Evolutionary conservation across 1,140 invertebrate species (phyloP).

Genomic region (Drosophila ananassae): DNA sequence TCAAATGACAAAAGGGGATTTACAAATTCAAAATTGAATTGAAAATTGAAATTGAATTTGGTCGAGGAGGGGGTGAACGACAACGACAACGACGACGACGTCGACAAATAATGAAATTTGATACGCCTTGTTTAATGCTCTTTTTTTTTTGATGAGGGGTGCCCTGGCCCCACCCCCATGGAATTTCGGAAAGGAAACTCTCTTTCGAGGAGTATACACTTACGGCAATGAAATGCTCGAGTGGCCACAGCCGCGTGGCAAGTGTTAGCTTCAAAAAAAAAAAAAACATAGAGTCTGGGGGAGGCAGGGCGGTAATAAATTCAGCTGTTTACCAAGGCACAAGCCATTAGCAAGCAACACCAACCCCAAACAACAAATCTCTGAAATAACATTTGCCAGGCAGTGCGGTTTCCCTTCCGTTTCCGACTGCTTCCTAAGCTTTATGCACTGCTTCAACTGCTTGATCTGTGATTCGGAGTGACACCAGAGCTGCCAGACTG

Average conservation of each 20-base stretch:
- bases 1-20: conserved; percentile 70
- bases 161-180: not conserved
- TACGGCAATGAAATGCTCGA: conserved; percentile 78
- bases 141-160: conserved; percentile 52
- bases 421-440: conserved; percentile 3
- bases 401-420: conserved; percentile 16
- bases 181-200: conserved; percentile 6
- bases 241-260: conserved; percentile 79
- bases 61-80: conserved; percentile 9
- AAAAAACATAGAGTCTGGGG: not conserved
- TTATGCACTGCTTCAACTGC: conserved; percentile 8
- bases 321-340: conserved; percentile 80
- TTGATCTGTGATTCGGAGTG: not conserved
- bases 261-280: conserved; percentile 72
- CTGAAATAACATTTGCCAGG: conserved; percentile 77
- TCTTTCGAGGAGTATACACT: not conserved
- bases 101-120: conserved; percentile 83
- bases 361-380: conserved; percentile 80
- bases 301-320: conserved; percentile 64
- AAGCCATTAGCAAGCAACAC: conserved; percentile 83
- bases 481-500: conserved; percentile 7
- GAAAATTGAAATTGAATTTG: conserved; percentile 79
- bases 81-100: not conserved
- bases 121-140: conserved; percentile 84
- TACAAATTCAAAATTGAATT: conserved; percentile 75